Evolutionary conservation across 2,797 vertebrate genomes (phyloP).

Genomic region (Mastacembelus armatus): DNA sequence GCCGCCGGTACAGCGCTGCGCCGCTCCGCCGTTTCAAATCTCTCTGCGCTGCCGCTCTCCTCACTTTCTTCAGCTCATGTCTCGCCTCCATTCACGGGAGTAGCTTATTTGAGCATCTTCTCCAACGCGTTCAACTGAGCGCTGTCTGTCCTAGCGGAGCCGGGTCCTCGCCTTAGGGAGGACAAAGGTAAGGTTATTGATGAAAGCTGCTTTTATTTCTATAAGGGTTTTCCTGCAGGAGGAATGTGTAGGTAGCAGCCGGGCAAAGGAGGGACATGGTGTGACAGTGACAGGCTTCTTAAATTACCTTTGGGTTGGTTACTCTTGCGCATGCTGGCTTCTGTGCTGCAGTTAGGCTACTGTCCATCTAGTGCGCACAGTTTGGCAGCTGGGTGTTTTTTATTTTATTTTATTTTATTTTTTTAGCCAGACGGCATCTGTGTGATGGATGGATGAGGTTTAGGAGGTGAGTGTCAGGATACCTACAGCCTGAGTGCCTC

Average conservation of each 20-base stretch:
- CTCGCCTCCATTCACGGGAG: conserved; percentile 52
- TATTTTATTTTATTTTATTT: too few relatives aligned
- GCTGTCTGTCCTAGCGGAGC: conserved; percentile 32
- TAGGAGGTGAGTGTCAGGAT: conserved; percentile 8
- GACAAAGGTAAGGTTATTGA: conserved; percentile 72
- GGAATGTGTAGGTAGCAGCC: conserved; percentile 19
- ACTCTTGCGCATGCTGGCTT: conserved; percentile 27
- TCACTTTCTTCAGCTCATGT: conserved; percentile 65
- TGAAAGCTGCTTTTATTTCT: neutral
- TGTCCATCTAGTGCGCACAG: conserved; percentile 36
- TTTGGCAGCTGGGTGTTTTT: conserved; percentile 32
- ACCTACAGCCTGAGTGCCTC: neutral
- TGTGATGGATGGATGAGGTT: conserved; percentile 41
- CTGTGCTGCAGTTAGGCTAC: conserved; percentile 34
- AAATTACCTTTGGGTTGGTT: conserved; percentile 22
- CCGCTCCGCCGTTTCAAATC: conserved; percentile 61
- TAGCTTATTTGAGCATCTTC: conserved; percentile 38
- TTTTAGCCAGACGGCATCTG: conserved; percentile 1
- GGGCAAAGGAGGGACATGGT: conserved; percentile 2
- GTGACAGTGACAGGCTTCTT: conserved; percentile 8
- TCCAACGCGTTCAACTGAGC: conserved; percentile 32
- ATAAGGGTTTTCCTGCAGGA: conserved; percentile 33
- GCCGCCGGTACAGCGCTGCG: conserved; percentile 56
- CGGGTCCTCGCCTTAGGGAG: conserved; percentile 32
- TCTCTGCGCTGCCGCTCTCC: conserved; percentile 51